Percentiles rank a stretch among this genome's conserved stretches.
Evolutionary conservation across 53 echinoderm and acorn worm genomes (phyloP).

Genomic region (Henricia sp.): DNA sequence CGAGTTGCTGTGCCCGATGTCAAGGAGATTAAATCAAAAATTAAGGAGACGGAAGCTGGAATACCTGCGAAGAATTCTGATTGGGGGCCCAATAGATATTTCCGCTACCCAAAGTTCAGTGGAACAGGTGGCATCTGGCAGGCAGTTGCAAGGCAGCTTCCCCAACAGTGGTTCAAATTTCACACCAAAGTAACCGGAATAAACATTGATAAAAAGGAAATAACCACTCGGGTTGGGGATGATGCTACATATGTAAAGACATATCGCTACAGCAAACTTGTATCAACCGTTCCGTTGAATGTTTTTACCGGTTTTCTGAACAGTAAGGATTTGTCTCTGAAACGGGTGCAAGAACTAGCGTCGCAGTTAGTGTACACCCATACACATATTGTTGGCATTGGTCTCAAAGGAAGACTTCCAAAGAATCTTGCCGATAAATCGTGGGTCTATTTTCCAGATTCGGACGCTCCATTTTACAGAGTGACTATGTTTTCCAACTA

Average conservation of each 20-base stretch:
- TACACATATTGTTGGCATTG: conserved; percentile 57
- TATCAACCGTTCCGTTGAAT: conserved; percentile 51
- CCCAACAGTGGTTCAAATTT: conserved; percentile 40
- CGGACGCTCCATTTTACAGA: conserved; percentile 63
- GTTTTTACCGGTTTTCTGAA: not conserved
- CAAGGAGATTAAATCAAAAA: conserved; percentile 14
- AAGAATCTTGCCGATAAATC: conserved; percentile 46
- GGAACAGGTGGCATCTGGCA: conserved; percentile 43
- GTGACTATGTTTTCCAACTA: conserved; percentile 57
- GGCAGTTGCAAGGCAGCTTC: conserved; percentile 17
- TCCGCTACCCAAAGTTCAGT: conserved; percentile 46
- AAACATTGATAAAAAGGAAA: conserved; percentile 7
- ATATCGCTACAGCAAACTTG: conserved; percentile 20
- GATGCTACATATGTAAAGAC: not conserved
- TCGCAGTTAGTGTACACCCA: conserved; percentile 51
- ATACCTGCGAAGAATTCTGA: not conserved
- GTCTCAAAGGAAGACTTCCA: conserved; percentile 49
- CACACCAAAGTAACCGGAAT: conserved; percentile 31
- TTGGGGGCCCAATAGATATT: conserved; percentile 50
- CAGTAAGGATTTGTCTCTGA: not conserved
- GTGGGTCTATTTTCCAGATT: conserved; percentile 68
- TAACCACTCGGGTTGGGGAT: not conserved
- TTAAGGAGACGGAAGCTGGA: not conserved
- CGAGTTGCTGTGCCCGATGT: conserved; percentile 44
- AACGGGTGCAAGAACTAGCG: not conserved